Base-by-base conservation (phyloP, 2,113 vertebrate genomes). In the Chaetodon auriga region DNA sequence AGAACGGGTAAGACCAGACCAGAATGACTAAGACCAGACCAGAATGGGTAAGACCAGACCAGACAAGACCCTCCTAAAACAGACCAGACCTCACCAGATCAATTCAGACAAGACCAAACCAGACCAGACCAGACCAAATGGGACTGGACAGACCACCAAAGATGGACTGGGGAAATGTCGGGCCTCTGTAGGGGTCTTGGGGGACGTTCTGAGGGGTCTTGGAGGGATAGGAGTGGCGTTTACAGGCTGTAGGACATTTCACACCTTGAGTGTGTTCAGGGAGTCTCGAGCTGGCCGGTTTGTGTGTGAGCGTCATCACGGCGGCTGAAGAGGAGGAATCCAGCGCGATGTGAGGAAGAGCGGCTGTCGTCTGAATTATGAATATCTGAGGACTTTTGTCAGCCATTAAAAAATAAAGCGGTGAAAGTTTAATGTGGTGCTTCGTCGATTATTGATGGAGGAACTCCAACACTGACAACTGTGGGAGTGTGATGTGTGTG, bases 341-440 rank as follows among this genome's bases (percentile, higher is more conserved):
- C 51, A 45, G 64, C 14, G 85, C 85, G 89, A 92, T 90, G 89
- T 77, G 78, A 92, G 87, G 93, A 88, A 90, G 84, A 83, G 83
- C 82, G 85, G 88, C 89, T 90, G 90, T 91, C 85, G 73, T 77
- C 80, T 96, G 89, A 95, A 95, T 95, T 92, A 95, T 95, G 91
- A 94, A 95, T 93, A 94, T 92, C 82, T 88, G 68, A 93, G 43
- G 89, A 94, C 92, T 94, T 95, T 94, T 95, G 94, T 94, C 93
- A 89, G 77, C 80, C 93, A 94, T 95, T 92, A 94, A 95, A 94
- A 95, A 95, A 88, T 95, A 92, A 95, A 94, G 89, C 74, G 0
- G 57, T 95, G 77, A 95, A 95, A 93, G 49, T 93, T 93, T 90
- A 48, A 94, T 94, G 93, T 14, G 35, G 38, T 25, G 69, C 72